phyloP scores from a whole-genome alignment of 1,140 invertebrate species.

The Cherax quadricarinatus region DNA sequence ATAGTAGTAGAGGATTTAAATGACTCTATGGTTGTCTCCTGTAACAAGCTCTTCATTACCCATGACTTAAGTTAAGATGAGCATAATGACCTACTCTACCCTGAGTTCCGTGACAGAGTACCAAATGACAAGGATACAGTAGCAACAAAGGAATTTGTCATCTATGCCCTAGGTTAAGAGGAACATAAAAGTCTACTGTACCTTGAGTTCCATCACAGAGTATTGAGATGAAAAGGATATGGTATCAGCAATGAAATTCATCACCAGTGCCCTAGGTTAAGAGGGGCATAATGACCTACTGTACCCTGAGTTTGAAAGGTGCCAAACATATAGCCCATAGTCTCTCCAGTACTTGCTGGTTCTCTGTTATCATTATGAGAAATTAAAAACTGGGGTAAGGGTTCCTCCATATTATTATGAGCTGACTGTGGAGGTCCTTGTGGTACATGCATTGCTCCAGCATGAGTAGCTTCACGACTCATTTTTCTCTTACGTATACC shows the following conservation, averaged over 20 bases:
- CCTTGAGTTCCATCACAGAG: neutral
- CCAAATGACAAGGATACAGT: no score
- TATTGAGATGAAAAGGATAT: neutral
- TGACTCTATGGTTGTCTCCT: neutral
- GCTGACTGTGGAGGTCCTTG: slow-evolving; percentile 45
- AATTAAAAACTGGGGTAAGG: slow-evolving; percentile 36
- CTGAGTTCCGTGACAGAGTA: neutral
- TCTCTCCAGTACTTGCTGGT: slow-evolving; percentile 26
- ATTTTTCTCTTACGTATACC: slow-evolving; percentile 26
- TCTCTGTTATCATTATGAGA: slow-evolving; percentile 39
- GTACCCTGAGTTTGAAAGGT: slow-evolving; percentile 40
- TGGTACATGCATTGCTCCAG: slow-evolving; percentile 39
- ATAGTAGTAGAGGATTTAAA: neutral
- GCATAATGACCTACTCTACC: slow-evolving; percentile 34
- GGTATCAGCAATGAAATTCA: neutral
- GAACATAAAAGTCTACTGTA: slow-evolving; percentile 27
- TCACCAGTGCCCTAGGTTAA: slow-evolving; percentile 51
- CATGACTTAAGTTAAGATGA: slow-evolving; percentile 41
- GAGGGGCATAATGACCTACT: slow-evolving; percentile 36
- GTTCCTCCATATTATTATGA: slow-evolving; percentile 43
- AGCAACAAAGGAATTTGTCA: neutral
- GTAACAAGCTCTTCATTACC: neutral
- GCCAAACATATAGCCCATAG: slow-evolving; percentile 53
- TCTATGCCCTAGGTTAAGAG: slow-evolving; percentile 44
- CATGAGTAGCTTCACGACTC: slow-evolving; percentile 22